phyloP scores from a whole-genome alignment of 92 coral and sea anemone genomes.

The Meandrina meandrites region DNA sequence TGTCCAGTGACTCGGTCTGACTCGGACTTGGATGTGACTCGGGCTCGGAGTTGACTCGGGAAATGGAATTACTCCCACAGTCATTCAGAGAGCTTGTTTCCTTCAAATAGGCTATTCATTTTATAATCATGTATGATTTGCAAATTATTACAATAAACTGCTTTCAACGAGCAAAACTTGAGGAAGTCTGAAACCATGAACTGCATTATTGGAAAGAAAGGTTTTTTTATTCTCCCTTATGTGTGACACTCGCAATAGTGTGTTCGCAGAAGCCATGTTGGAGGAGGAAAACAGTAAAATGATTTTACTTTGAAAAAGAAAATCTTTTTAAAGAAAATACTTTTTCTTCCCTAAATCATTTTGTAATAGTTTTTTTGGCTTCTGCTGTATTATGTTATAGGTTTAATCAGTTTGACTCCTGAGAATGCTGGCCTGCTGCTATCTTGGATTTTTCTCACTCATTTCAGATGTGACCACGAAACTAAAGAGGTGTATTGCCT shows the following conservation, averaged over 20 bases:
- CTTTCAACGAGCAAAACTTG: slow-evolving; percentile 23
- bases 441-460: slow-evolving; percentile 11
- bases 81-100: slow-evolving; percentile 29
- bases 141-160: slow-evolving; percentile 27
- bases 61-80: too few relatives aligned
- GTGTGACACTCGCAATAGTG: slow-evolving; percentile 31
- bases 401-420: slow-evolving; percentile 14
- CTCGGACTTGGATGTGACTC: too few relatives aligned
- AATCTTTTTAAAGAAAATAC: slow-evolving; percentile 16
- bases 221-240: slow-evolving; percentile 20
- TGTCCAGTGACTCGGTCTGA: too few relatives aligned
- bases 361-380: slow-evolving; percentile 12
- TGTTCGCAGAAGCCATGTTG: slow-evolving; percentile 14
- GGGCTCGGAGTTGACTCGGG: too few relatives aligned
- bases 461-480: slow-evolving; percentile 17
- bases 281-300: slow-evolving; percentile 21
- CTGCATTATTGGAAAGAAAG: slow-evolving; percentile 22
- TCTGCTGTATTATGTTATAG: slow-evolving; percentile 25
- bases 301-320: slow-evolving; percentile 13
- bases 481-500: slow-evolving; percentile 13
- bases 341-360: slow-evolving; percentile 23
- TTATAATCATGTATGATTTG: slow-evolving; percentile 19
- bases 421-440: slow-evolving; percentile 5
- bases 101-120: slow-evolving; percentile 20
- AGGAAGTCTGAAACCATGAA: slow-evolving; percentile 18